A percentile compares a stretch with the other conserved stretches of the same genome.
phyloP scores from a whole-genome alignment of 1,140 invertebrate genomes.

The Aphidius ervi region DNA sequence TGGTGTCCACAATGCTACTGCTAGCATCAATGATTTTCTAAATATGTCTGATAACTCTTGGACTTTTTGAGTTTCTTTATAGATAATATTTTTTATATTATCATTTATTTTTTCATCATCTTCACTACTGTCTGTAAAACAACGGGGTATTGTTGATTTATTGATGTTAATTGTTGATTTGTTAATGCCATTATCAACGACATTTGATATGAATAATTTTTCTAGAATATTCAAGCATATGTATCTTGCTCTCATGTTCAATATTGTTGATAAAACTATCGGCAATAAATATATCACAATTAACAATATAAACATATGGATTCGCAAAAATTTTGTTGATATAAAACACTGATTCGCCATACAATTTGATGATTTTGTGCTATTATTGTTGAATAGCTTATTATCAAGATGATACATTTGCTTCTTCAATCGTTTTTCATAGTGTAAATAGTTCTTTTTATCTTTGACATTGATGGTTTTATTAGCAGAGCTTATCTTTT shows the following conservation, averaged over 20 bases:
- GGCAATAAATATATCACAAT: slow-evolving; percentile 35
- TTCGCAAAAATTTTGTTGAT: slow-evolving; percentile 30
- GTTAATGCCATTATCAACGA: slow-evolving; percentile 3
- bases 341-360: slow-evolving; percentile 31
- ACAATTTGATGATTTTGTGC: slow-evolving; percentile 7
- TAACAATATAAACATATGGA: slow-evolving; percentile 30
- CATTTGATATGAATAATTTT: slow-evolving; percentile 15
- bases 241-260: slow-evolving; percentile 26
- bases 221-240: slow-evolving; percentile 17
- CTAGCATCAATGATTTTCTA: slow-evolving; percentile 26
- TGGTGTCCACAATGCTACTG: slow-evolving; percentile 36
- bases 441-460: neutral
- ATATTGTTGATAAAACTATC: slow-evolving; percentile 29
- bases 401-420: neutral
- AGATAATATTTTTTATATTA: neutral
- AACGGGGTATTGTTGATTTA: neutral
- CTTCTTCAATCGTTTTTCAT: neutral
- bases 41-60: slow-evolving; percentile 22
- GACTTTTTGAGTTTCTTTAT: slow-evolving; percentile 7
- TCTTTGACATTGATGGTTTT: slow-evolving; percentile 13
- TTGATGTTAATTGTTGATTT: slow-evolving; percentile 5
- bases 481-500: slow-evolving; percentile 26
- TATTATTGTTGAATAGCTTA: neutral
- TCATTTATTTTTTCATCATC: neutral
- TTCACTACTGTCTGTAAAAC: too few species aligned